Percentiles rank a stretch among this genome's conserved stretches.
phyloP scores from a whole-genome alignment of 2,113 vertebrate genomes.

The Heptranchias perlo region DNA sequence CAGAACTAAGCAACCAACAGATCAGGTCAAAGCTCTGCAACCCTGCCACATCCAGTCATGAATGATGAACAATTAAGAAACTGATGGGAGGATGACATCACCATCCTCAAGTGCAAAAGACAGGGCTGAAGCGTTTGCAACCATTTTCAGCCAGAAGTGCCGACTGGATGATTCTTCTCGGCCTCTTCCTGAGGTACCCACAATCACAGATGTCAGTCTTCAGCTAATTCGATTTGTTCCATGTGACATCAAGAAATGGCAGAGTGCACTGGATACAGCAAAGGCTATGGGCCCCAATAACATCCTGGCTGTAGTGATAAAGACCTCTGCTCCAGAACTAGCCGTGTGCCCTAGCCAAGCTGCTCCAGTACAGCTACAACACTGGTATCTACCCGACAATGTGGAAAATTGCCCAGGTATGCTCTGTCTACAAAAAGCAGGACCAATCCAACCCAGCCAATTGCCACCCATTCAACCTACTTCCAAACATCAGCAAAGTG shows the following conservation, averaged over 20 bases:
- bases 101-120: not conserved
- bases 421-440: not conserved
- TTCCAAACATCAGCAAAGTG: not conserved
- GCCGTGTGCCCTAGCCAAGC: not conserved
- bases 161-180: too few relatives aligned
- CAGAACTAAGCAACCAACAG: not conserved
- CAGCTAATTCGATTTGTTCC: not conserved
- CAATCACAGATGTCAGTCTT: not conserved
- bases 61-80: not conserved
- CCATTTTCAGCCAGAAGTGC: too few relatives aligned
- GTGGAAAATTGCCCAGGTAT: not conserved
- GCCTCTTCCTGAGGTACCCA: too few relatives aligned
- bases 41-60: not conserved
- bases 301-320: too few relatives aligned
- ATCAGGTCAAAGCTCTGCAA: not conserved
- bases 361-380: too few relatives aligned
- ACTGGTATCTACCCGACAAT: not conserved
- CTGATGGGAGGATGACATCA: not conserved
- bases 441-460: not conserved
- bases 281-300: not conserved
- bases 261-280: not conserved
- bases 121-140: too few relatives aligned
- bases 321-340: not conserved
- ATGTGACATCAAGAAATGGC: too few relatives aligned
- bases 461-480: not conserved